Evolutionary conservation across 2,888 invertebrate species (phyloP), one percentile per base, ranked within the genome.

Genomic region (Thelaira solivaga): DNA sequence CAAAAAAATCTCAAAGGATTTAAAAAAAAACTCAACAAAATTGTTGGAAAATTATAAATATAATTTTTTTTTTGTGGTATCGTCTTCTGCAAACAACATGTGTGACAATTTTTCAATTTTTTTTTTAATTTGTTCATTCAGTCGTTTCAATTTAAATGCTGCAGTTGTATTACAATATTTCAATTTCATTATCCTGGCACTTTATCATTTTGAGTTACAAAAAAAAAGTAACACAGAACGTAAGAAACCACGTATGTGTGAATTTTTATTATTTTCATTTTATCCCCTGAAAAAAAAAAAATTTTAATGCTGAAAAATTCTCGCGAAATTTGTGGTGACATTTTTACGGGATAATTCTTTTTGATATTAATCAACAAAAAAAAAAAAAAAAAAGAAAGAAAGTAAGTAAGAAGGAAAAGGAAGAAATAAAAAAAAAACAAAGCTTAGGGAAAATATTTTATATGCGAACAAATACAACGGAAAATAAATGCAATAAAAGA

Each of bases 161-260:
- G 62, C 53, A 61, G 29, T 59, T 72, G 62, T 62, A 64, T 68
- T 53, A 64, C 59, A 68, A 74, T 80, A 80, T 81, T 76, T 76
- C 76, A 79, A 77, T 81, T 81, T 81, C 80, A 81, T 82, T 82
- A 80, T 80, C 80, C 78, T 80, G 67, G 18, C 80, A 80, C 75
- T 81, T 81, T 79, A 80, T 82, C 81, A 82, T 80, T 80, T 72
- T 71, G 74, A 47, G 72, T 69, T 71, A 51, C 51, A 65, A 69
- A 43, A 26, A 47, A 20, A 13, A 47, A 45, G 22, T 22, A 29
- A 13, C 18, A 20, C 10, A 36, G 29, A 26, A 64, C 16, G 22
- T 39, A 51, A 77, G 47, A 7, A 61, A 71, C 62, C n/a, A 55
- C 75, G 68, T 68, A 64, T 72, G 75, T 68, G 75, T 53, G 18